Evolutionary conservation across 2,113 vertebrate genomes (phyloP).

Genomic region (Strix aluco): DNA sequence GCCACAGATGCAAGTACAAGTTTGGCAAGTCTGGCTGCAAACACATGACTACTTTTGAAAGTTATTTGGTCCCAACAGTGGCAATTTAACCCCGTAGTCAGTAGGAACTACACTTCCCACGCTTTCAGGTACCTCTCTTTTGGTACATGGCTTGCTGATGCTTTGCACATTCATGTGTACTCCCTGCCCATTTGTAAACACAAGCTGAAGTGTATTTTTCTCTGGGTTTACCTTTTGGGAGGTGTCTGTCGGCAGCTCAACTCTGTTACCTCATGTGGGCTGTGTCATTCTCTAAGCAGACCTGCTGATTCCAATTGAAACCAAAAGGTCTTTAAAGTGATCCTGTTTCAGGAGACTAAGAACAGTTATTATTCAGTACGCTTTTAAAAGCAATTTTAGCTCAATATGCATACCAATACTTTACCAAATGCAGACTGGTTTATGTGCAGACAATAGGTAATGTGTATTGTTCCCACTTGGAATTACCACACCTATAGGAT

Average conservation of each 20-base stretch:
- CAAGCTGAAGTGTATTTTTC: not conserved
- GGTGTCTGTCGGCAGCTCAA: not conserved
- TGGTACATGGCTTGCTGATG: not conserved
- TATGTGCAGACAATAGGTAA: not conserved
- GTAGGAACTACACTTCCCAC: not conserved
- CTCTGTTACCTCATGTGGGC: not conserved
- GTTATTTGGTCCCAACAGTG: not conserved
- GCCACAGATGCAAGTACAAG: not conserved
- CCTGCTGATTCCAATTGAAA: not conserved
- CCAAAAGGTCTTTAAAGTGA: not conserved
- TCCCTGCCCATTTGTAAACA: not conserved
- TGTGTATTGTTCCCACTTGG: not conserved
- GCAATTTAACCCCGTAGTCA: not conserved
- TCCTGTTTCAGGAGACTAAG: not conserved
- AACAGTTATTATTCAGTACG: not conserved
- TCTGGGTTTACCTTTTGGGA: not conserved
- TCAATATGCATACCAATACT: not conserved
- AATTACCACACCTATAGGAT: not conserved
- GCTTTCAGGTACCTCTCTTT: not conserved
- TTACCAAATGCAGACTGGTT: not conserved
- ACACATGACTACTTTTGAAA: not conserved
- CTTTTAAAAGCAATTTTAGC: not conserved
- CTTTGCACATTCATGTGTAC: not conserved
- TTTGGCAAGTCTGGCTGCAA: not conserved
- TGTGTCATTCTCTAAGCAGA: not conserved